Conservation (phyloP, 2,113 vertebrate species). For the Calidris pygmaea region DNA sequence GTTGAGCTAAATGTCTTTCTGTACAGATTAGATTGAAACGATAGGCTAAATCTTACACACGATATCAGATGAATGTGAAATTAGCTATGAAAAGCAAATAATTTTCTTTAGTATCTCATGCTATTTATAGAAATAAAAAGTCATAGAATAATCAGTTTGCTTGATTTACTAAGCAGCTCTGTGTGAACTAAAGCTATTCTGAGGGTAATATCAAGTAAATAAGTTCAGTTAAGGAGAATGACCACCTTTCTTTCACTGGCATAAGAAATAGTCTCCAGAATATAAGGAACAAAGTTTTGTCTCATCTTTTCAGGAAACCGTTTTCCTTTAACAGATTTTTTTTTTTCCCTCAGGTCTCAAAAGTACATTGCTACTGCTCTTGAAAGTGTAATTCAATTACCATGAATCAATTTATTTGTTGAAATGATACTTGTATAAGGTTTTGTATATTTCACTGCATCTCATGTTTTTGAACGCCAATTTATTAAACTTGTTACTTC, state of each 20-base stretch:
- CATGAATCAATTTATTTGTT: not conserved
- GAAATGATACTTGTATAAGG: not conserved
- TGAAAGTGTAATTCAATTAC: not conserved
- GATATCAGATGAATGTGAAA: constrained; percentile 7
- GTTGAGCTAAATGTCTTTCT: not conserved
- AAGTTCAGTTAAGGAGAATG: not conserved
- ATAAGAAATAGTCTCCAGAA: not conserved
- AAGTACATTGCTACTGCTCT: not conserved
- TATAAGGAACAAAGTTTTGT: not conserved
- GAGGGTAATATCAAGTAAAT: not conserved
- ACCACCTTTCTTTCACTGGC: not conserved
- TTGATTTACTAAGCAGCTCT: not conserved
- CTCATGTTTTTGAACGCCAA: not conserved
- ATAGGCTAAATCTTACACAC: not conserved
- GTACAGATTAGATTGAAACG: not conserved
- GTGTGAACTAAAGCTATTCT: not conserved
- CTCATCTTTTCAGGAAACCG: not conserved
- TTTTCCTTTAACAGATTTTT: not conserved
- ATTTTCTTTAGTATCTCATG: not conserved
- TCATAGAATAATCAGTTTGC: not conserved
- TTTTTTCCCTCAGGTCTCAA: not conserved
- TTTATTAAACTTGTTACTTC: not conserved
- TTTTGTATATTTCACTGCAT: not conserved
- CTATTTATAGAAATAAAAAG: not conserved
- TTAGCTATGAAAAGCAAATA: not conserved